Evolutionary conservation across 2,797 vertebrate species (phyloP).

Genomic region (Siniperca undulata): DNA sequence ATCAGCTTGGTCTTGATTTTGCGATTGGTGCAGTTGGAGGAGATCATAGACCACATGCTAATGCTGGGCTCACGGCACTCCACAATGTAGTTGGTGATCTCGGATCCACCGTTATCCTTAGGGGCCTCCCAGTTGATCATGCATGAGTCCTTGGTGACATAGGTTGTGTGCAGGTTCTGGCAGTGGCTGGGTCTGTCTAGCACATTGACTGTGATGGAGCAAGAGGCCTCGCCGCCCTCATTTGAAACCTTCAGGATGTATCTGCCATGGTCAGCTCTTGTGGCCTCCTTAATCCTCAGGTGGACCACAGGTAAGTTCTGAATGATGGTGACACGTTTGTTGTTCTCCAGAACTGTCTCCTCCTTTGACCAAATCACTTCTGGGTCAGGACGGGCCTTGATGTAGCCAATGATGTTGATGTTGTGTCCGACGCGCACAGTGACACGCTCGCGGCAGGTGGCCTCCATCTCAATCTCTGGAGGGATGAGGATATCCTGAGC

Average conservation of each 20-base stretch:
- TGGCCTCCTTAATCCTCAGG: slow-evolving; percentile 93
- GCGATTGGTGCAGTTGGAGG: slow-evolving; percentile 94
- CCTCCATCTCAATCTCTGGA: slow-evolving; percentile 96
- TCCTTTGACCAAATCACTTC: slow-evolving; percentile 96
- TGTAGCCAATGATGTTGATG: slow-evolving; percentile 92
- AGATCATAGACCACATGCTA: slow-evolving; percentile 95
- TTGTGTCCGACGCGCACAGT: slow-evolving; percentile 97
- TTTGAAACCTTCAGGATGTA: slow-evolving; percentile 96
- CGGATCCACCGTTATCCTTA: slow-evolving; percentile 95
- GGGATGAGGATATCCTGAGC: slow-evolving; percentile 97
- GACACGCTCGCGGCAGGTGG: slow-evolving; percentile 90
- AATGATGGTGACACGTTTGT: slow-evolving; percentile 88
- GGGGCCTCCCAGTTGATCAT: slow-evolving; percentile 97
- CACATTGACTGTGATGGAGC: slow-evolving; percentile 93
- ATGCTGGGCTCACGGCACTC: slow-evolving; percentile 96
- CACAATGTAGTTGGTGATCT: slow-evolving; percentile 99
- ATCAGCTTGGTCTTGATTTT: slow-evolving; percentile 94
- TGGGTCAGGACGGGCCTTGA: slow-evolving; percentile 95
- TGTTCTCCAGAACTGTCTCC: slow-evolving; percentile 88
- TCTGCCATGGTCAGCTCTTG: slow-evolving; percentile 94
- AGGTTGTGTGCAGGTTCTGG: slow-evolving; percentile 92
- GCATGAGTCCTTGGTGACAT: slow-evolving; percentile 93
- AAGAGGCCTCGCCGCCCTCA: slow-evolving; percentile 94
- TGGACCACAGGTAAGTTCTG: slow-evolving; percentile 92
- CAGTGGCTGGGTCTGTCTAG: slow-evolving; percentile 98